Conservation (phyloP, 2,797 vertebrate species). For the Apogon hyalosoma region DNA sequence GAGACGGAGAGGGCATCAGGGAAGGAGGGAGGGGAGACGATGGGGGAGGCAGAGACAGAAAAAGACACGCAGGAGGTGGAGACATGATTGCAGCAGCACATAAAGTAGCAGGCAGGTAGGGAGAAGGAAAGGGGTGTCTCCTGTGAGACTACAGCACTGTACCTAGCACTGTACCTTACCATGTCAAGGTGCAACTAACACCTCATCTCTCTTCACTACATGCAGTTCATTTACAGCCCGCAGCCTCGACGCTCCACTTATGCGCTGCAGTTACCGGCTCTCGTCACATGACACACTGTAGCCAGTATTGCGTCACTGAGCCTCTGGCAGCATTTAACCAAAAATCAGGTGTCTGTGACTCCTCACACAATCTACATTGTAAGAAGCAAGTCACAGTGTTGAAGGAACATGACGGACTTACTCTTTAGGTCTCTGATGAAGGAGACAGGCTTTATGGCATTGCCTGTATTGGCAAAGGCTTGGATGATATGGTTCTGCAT, state of each 20-base stretch:
- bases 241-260: conserved; percentile 45
- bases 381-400: neutral
- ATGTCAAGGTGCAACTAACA: conserved; percentile 55
- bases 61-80: conserved; percentile 55
- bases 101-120: conserved; percentile 37
- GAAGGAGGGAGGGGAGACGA: conserved; percentile 22
- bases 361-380: conserved; percentile 21
- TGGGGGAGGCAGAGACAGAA: conserved; percentile 12
- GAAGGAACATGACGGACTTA: conserved; percentile 79
- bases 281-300: conserved; percentile 30
- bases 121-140: conserved; percentile 23
- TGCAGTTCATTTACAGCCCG: conserved; percentile 57
- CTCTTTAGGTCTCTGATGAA: conserved; percentile 96
- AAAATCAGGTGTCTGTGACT: conserved; percentile 12
- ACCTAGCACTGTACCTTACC: conserved; percentile 49
- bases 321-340: conserved; percentile 19
- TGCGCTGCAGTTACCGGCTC: conserved; percentile 48
- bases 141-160: conserved; percentile 57
- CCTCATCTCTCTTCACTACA: conserved; percentile 32
- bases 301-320: conserved; percentile 37
- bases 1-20: conserved; percentile 77
- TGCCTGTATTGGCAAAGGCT: conserved; percentile 95
- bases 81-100: conserved; percentile 72
- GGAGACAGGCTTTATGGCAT: conserved; percentile 93
- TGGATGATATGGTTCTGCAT: conserved; percentile 97